Evolutionary conservation across 2,888 invertebrate genomes (phyloP), one percentile per base, ranked within the genome.

Genomic region (Nudaria mundana): DNA sequence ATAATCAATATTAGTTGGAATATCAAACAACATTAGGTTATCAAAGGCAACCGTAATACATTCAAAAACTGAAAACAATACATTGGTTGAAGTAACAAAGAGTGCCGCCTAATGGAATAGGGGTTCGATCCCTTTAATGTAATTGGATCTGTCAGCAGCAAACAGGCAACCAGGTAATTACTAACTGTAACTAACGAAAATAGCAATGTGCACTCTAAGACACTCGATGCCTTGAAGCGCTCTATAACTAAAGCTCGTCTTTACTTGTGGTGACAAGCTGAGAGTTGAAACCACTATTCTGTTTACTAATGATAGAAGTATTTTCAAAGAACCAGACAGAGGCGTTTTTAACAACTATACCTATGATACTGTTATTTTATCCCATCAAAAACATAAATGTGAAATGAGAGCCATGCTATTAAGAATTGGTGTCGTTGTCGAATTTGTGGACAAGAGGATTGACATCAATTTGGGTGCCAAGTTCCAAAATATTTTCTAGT

Each of bases 71-170:
- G 66, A 66, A 71, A 72, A 70, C 72, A 73, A 71, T 72, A 62
- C 62, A 57, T 60, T 64, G 56, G 63, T 61, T 52, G 47, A 61
- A 65, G 64, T 65, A 67, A 70, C 71, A 65, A 68, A 71, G 66
- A 69, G 64, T 69, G 56, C 64, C 65, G 63, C 59, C 68, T 72
- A 76, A 80, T 75, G 69, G 73, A 73, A 72, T 70, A 54, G 66
- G 66, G 66, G 73, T 73, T 74, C 71, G 78, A 7, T 76, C 74
- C 72, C 71, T 78, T 76, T 74, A 76, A 72, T 77, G 77, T 84
- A 86, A 87, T 85, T 83, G 84, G 78, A 85, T 77, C 80, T 84
- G 85, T 86, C 86, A 80, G 76, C 62, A 66, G 69, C 84, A 85
- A 81, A 75, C 68, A 67, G 63, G 66, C 70, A 70, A 68, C 46